Conservation (phyloP, 2,888 invertebrate species). For the Spodoptera exigua region DNA sequence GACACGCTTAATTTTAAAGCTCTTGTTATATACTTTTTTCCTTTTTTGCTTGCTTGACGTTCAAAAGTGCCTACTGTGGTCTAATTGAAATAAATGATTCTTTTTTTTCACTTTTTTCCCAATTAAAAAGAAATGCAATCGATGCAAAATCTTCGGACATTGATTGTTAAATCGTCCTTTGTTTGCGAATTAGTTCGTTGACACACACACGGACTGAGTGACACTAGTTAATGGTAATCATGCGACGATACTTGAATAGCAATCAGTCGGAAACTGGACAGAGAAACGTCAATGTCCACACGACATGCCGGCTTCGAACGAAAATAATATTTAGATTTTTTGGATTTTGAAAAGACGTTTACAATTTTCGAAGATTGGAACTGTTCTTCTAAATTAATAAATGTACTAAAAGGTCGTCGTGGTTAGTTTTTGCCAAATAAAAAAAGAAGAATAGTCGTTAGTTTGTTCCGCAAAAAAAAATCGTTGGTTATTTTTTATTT, state of each 20-base stretch:
- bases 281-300: slow-evolving; percentile 32
- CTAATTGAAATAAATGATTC: too few relatives aligned
- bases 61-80: too few relatives aligned
- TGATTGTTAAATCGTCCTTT: slow-evolving; percentile 63
- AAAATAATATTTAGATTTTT: background rate
- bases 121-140: slow-evolving; percentile 49
- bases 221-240: slow-evolving; percentile 71
- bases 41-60: too few relatives aligned
- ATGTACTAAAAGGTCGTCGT: too few relatives aligned
- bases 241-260: slow-evolving; percentile 60
- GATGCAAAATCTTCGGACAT: slow-evolving; percentile 35
- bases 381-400: too few relatives aligned
- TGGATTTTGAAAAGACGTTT: background rate
- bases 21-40: too few relatives aligned
- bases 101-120: background rate
- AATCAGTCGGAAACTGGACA: slow-evolving; percentile 62
- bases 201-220: slow-evolving; percentile 67
- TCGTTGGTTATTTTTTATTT: too few relatives aligned
- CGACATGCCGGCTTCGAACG: background rate
- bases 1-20: too few relatives aligned
- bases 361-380: too few relatives aligned
- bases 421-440: too few relatives aligned
- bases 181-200: slow-evolving; percentile 83
- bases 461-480: too few relatives aligned
- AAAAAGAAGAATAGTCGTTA: too few relatives aligned